Base-by-base conservation (phyloP, 2,113 vertebrate species). In the Datnioides undecimradiatus region DNA sequence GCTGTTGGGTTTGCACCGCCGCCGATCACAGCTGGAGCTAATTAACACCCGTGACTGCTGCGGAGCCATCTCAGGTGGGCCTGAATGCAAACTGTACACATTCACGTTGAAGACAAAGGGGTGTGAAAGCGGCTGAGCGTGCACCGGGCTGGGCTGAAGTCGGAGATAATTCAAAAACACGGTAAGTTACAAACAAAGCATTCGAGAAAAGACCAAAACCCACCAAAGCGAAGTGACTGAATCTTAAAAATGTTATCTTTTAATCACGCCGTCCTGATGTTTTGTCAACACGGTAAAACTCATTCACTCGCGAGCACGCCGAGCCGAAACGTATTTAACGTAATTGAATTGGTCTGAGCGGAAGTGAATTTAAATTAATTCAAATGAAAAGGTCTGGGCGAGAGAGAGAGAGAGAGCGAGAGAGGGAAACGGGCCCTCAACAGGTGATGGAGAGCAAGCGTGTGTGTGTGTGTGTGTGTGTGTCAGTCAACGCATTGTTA, bases 401-500 rank as follows among this genome's bases (percentile, higher is more conserved):
- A n/a, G n/a, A n/a, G n/a, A n/a, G n/a, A n/a, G n/a, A n/a, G n/a
- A n/a, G n/a, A n/a, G n/a, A n/a, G n/a, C n/a, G n/a, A 48, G 25
- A 23, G 54, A 2, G 27, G 49, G 38, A 69, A 81, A 75, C 23
- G 36, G 63, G 73, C 41, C 83, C 72, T 76, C 81, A 52, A 58
- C 88, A 91, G 88, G 85, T 91, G 88, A 79, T 52, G 69, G 66
- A 79, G 71, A 75, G 65, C 8, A 41, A 6, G 76, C 16, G 76
- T 46, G 76, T 38, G 62, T 76, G 76, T 81, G n/a, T n/a, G n/a
- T n/a, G n/a, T n/a, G n/a, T 21, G 76, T 46, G 76, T 38, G 62
- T 76, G 76, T 81, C 75, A 80, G 48, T 78, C 65, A 65, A 79
- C 69, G 88, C 73, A 76, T 84, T 87, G 89, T 87, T 69, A 79